Conservation (phyloP, 2,113 vertebrate genomes). For the Rattus norvegicus region GRCr8 NC_086023.1:82775001-82775500, state of each 20-base stretch:
- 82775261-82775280: neutral
- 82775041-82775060: neutral
- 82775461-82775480: neutral
- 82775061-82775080: no score
- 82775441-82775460: neutral
- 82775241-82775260: neutral
- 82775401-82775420: neutral
- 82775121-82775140: neutral
- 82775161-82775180: neutral
- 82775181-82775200: neutral
- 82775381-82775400: neutral
- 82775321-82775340: no score
- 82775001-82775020: neutral
- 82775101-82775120: neutral
- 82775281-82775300: neutral
- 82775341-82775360: neutral
- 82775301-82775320: neutral
- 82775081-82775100: neutral
- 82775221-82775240: neutral
- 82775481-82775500: neutral
- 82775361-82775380: neutral
- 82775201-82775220: neutral
- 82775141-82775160: neutral
- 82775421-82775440: rapidly evolving
- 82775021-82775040: neutral